A percentile compares a stretch with the other conserved stretches of the same genome.
phyloP scores from a whole-genome alignment of 1,140 invertebrate species.

The Cotesia vestalis region DNA sequence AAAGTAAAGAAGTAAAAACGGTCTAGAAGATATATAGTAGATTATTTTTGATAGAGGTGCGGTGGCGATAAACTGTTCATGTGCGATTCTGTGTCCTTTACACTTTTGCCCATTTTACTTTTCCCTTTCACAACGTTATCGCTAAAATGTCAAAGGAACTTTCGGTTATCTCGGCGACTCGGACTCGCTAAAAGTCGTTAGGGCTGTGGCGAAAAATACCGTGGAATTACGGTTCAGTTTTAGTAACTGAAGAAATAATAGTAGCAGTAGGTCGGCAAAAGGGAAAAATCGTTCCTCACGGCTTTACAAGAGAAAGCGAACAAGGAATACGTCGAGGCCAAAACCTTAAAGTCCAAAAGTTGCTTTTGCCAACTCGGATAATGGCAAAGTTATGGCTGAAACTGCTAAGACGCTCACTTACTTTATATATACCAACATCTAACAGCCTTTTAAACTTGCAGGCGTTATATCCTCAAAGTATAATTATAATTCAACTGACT shows the following conservation, averaged over 20 bases:
- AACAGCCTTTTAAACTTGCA: slow-evolving; percentile 48
- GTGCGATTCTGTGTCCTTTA: slow-evolving; percentile 16
- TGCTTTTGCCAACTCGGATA: slow-evolving; percentile 51
- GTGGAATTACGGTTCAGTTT: neutral
- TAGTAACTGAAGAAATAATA: neutral
- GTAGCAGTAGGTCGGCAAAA: neutral
- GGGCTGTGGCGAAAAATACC: slow-evolving; percentile 8
- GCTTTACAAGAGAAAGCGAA: slow-evolving; percentile 3
- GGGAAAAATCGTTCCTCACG: slow-evolving; percentile 22
- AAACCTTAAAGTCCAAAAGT: slow-evolving; percentile 42
- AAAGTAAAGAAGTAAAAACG: neutral
- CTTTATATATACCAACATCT: slow-evolving; percentile 44
- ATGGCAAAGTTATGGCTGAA: slow-evolving; percentile 53
- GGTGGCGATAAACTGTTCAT: slow-evolving; percentile 31
- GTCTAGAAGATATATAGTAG: no score
- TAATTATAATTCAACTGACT: neutral
- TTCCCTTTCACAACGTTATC: slow-evolving; percentile 34
- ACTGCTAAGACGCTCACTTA: slow-evolving; percentile 29
- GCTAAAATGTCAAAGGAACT: slow-evolving; percentile 44
- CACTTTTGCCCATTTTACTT: slow-evolving; percentile 11
- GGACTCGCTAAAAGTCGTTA: slow-evolving; percentile 32
- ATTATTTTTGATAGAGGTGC: slow-evolving; percentile 6
- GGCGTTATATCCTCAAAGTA: neutral
- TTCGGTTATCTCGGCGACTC: slow-evolving; percentile 40
- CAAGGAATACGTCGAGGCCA: slow-evolving; percentile 11